Evolutionary conservation across 2,113 vertebrate genomes (phyloP).

Genomic region (Calyptommatus sinebrachiatus): DNA sequence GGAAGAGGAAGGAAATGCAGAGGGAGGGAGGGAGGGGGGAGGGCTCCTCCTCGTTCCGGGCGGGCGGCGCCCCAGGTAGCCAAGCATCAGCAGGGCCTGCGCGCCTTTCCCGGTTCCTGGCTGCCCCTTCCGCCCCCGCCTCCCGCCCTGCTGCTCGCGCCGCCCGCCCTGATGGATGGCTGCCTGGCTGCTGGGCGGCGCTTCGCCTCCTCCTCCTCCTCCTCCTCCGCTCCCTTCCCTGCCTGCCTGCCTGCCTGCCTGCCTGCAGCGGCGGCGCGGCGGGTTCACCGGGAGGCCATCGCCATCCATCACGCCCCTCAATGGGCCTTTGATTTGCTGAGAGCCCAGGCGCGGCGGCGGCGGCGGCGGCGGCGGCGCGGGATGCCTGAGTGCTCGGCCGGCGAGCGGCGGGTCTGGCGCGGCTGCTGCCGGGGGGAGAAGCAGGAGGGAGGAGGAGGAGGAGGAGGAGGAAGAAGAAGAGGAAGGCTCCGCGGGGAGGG

Average conservation of each 20-base stretch:
- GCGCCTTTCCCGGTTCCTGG: not conserved
- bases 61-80: not conserved
- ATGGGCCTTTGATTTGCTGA: conserved; percentile 69
- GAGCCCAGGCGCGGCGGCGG: conserved; percentile 52
- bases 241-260: too few species aligned
- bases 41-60: too few species aligned
- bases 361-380: conserved; percentile 9
- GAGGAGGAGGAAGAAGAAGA: too few species aligned
- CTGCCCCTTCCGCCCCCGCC: too few species aligned
- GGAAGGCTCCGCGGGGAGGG: not conserved
- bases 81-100: not conserved
- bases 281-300: conserved; percentile 75
- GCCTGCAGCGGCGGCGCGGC: conserved; percentile 4
- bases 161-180: too few species aligned
- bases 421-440: conserved; percentile 15
- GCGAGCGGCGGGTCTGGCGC: conserved; percentile 19
- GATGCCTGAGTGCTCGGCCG: conserved; percentile 55
- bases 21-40: too few species aligned
- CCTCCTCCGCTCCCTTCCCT: too few species aligned
- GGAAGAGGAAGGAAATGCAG: too few species aligned
- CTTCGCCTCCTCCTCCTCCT: too few species aligned
- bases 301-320: conserved; percentile 69
- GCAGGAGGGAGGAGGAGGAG: not conserved
- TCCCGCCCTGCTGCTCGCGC: too few species aligned
- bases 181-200: too few species aligned